phyloP scores from a whole-genome alignment of 2,888 invertebrate species.

The Dichetophora obliterata region DNA sequence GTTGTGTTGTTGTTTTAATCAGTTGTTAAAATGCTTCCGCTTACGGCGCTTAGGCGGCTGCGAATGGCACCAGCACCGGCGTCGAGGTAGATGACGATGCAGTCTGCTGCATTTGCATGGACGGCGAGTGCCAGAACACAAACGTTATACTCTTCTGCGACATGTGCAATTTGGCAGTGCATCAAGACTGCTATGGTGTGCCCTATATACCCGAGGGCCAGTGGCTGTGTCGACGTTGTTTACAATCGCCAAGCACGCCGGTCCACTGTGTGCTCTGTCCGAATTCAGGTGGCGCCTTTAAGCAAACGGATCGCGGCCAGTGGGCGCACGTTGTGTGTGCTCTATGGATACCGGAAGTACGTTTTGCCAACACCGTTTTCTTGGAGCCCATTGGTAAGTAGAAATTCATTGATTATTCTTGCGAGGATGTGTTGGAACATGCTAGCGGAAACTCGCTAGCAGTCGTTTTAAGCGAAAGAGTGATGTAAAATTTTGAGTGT shows the following conservation, averaged over 20 bases:
- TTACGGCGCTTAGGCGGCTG: constrained; percentile 69
- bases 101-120: constrained; percentile 98
- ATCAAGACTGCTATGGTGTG: constrained; percentile 97
- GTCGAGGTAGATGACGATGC: constrained; percentile 96
- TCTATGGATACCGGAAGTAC: constrained; percentile 98
- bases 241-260: constrained; percentile 95
- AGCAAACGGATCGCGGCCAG: constrained; percentile 93
- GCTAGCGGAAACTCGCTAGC: too few relatives aligned
- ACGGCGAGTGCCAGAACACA: constrained; percentile 98
- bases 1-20: background rate
- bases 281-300: constrained; percentile 97
- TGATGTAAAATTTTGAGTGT: too few relatives aligned
- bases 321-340: constrained; percentile 99
- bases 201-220: constrained; percentile 98
- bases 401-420: background rate
- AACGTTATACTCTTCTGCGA: constrained; percentile 99
- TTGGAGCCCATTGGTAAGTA: constrained; percentile 90
- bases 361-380: constrained; percentile 98
- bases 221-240: constrained; percentile 95
- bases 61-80: constrained; percentile 78
- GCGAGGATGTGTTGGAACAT: too few relatives aligned
- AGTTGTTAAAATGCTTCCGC: background rate
- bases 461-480: too few relatives aligned
- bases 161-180: constrained; percentile 99
- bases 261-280: constrained; percentile 99